phyloP scores from a whole-genome alignment of 2,888 invertebrate species.

The Vanessa cardui region DNA sequence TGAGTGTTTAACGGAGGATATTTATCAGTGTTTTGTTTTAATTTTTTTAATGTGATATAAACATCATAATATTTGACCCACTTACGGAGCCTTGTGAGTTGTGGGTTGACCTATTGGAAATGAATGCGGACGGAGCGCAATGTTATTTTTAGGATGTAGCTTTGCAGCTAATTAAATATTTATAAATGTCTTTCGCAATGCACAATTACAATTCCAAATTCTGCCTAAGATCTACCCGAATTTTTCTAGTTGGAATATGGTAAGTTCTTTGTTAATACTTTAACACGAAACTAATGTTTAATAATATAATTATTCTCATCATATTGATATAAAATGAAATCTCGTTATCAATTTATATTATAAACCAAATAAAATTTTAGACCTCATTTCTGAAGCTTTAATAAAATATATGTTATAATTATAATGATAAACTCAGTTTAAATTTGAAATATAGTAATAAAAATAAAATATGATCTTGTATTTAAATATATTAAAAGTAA shows the following conservation, averaged over 20 bases:
- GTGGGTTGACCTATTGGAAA: conserved; percentile 79
- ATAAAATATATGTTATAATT: too few relatives aligned
- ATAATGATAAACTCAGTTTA: too few relatives aligned
- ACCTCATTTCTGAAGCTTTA: too few relatives aligned
- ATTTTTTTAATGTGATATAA: conserved; percentile 40
- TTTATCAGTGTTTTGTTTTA: conserved; percentile 40
- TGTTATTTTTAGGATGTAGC: conserved; percentile 81
- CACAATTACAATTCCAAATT: conserved; percentile 47
- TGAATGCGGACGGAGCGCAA: conserved; percentile 76
- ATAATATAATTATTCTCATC: background rate
- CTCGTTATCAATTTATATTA: too few relatives aligned
- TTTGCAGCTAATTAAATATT: conserved; percentile 81
- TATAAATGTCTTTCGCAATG: conserved; percentile 71
- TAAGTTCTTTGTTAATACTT: conserved; percentile 71
- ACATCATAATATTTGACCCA: conserved; percentile 77
- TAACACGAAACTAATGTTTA: conserved; percentile 1
- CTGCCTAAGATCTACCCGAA: conserved; percentile 53
- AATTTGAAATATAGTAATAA: too few relatives aligned
- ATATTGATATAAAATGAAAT: too few relatives aligned
- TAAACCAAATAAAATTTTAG: too few relatives aligned
- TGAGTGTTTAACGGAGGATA: conserved; percentile 43
- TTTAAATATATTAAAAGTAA: too few relatives aligned
- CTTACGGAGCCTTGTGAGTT: conserved; percentile 75
- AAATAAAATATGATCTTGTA: too few relatives aligned
- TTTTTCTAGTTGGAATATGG: conserved; percentile 56